Percentiles rank a stretch among this genome's conserved stretches.
phyloP scores from a whole-genome alignment of 2,797 vertebrate genomes.

The Cyprinodon diabolis region DNA sequence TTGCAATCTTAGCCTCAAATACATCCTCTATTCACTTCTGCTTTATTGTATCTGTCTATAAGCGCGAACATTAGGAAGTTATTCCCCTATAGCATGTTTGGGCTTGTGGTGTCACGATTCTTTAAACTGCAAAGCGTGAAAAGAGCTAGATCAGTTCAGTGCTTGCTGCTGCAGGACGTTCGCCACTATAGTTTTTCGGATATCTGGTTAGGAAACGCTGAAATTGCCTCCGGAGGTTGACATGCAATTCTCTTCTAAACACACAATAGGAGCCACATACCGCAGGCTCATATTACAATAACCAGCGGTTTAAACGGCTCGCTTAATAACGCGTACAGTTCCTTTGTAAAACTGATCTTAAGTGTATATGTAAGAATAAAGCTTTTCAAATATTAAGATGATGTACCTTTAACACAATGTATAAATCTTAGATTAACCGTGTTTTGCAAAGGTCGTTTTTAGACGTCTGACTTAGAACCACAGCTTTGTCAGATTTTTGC shows the following conservation, averaged over 20 bases:
- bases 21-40: conserved; percentile 27
- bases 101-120: conserved; percentile 24
- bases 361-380: conserved; percentile 12
- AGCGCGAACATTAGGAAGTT: not conserved
- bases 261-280: conserved; percentile 42
- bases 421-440: not conserved
- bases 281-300: conserved; percentile 52
- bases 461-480: conserved; percentile 9
- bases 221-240: conserved; percentile 57
- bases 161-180: conserved; percentile 10
- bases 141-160: conserved; percentile 16
- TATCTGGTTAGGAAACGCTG: conserved; percentile 51
- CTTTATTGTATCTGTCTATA: not conserved
- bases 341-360: not conserved
- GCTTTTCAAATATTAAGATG: not conserved
- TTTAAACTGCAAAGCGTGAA: conserved; percentile 13
- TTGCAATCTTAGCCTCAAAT: conserved; percentile 36
- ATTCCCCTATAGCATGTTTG: not conserved
- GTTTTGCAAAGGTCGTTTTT: conserved; percentile 11
- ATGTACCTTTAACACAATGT: conserved; percentile 5
- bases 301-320: conserved; percentile 56
- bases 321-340: conserved; percentile 26
- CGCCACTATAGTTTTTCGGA: not conserved
- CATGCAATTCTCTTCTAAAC: conserved; percentile 61
- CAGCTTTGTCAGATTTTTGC: conserved; percentile 9